Conservation (phyloP, 2,888 invertebrate genomes). For the Sinopyrophorus schimmeli region DNA sequence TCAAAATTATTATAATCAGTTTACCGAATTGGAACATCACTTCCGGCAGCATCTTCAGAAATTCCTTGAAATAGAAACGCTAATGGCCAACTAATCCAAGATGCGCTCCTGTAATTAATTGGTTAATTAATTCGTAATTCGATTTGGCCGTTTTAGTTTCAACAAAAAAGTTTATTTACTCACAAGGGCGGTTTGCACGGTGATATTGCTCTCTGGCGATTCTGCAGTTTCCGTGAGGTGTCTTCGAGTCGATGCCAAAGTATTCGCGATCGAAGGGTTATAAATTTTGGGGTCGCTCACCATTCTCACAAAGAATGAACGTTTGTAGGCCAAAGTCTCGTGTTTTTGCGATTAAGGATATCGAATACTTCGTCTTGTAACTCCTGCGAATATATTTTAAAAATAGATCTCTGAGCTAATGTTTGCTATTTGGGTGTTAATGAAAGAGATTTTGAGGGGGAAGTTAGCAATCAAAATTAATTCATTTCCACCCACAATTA, state of each 20-base stretch:
- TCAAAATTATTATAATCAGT: too few relatives aligned
- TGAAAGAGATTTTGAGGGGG: too few relatives aligned
- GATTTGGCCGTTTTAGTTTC: too few relatives aligned
- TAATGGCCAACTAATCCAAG: slow-evolving; percentile 93
- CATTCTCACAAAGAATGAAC: slow-evolving; percentile 97
- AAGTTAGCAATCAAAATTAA: too few relatives aligned
- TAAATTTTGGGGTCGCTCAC: slow-evolving; percentile 96
- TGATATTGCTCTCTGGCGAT: slow-evolving; percentile 53
- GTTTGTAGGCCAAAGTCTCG: slow-evolving; percentile 84
- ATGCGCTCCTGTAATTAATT: slow-evolving; percentile 66
- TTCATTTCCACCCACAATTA: too few relatives aligned
- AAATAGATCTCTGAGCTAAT: too few relatives aligned
- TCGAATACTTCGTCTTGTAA: slow-evolving; percentile 74
- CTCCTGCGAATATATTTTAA: slow-evolving; percentile 56
- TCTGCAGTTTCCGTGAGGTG: slow-evolving; percentile 59
- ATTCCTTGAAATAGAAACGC: slow-evolving; percentile 85
- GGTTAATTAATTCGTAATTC: slow-evolving; percentile 33
- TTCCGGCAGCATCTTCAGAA: slow-evolving; percentile 64
- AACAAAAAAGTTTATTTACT: too few relatives aligned
- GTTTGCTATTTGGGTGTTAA: too few relatives aligned
- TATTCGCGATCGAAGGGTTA: slow-evolving; percentile 86
- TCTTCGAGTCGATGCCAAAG: slow-evolving; percentile 64
- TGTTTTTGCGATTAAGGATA: slow-evolving; percentile 72
- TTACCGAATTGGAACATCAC: slow-evolving; percentile 80
- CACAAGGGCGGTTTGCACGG: slow-evolving; percentile 55